Evolutionary conservation across 2,113 vertebrate species (phyloP), one percentile per base, ranked within the genome.

Genomic region (Actinemys pallida): DNA sequence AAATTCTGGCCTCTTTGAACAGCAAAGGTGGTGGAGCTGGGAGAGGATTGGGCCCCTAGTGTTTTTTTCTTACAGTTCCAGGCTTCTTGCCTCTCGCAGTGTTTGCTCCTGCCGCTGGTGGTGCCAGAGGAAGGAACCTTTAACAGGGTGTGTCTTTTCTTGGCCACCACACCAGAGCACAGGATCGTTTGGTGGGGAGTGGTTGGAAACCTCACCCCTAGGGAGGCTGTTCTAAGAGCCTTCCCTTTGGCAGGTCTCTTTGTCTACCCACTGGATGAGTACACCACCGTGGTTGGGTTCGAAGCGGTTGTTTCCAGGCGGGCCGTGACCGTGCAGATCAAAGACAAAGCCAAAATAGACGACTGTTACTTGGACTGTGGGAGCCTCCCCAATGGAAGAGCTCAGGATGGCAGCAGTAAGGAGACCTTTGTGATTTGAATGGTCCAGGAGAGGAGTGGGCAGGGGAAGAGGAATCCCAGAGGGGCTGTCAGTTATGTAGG

Each of bases 341-440:
- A 99, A 96, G 99, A 99, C 98, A 99, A 99, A 97, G 97, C 98
- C 92, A 99, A 99, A 96, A 98, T 99, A 5, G 99, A 99, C 0
- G 98, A 99, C 39, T 94, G 96, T 65, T 98, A 97, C 89, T 79
- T 97, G 0, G 96, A 99, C 9, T 97, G 97, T 96, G 98, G 98
- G 97, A 96, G 93, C 90, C 72, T 97, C 29, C 88, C 98, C 4
- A 95, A 95, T 7, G 98, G 98, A 91, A 94, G 84, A 69, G 92
- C 97, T 13, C 92, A 93, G 0, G 97, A 97, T 1, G 96, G 98
- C 87, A 98, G 97, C 1, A 99, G 99, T 99, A 97, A 99, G 98
- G 57, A 75, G 27, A 5, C 8, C 1, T 3, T 57, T 8, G 52
- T n/a, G 1, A 6, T 22, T 69, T 39, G 27, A 12, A 69, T 6